Base-by-base conservation (phyloP, 2,113 vertebrate genomes). In the Anser cygnoides region DNA sequence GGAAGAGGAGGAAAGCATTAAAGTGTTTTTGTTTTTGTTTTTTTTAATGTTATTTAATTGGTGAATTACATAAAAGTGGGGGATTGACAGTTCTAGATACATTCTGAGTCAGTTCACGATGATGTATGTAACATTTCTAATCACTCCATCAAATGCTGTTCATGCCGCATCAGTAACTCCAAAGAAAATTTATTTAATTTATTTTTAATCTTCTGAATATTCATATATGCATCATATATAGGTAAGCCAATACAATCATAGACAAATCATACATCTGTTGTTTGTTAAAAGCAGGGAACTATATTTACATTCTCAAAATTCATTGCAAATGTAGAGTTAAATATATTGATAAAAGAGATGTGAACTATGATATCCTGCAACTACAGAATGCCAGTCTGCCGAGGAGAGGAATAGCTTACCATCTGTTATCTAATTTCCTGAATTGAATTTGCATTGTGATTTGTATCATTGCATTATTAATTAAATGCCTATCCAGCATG, bases 351-450 rank as follows among this genome's bases (percentile, higher is more conserved):
- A 96, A 92, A 22, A 79, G 39, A 57, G 26, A 93, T 58, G 50
- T 88, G 73, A 95, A 95, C 49, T 84, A 72, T 67, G 82, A 82
- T 55, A 63, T 96, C 89, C 91, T 79, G 89, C 86, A 92, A 87
- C 49, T 86, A 84, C 21, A 85, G 76, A 82, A 90, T 52, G 63
- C 28, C 35, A 66, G 41, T 89, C 62, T 93, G 57, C 17, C 35
- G 21, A 88, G 21, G 43, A 39, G 91, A 39, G 17, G 72, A 65
- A 63, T n/a, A 92, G 55, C 89, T 97, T 95, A 37, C 82, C 72
- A 95, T 94, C 91, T 95, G 88, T 71, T 72, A 93, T 80, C 58
- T 93, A 87, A 89, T 88, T 97, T 96, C 55, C 46, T 86, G 91
- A 91, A 95, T 93, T 94, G 37, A 83, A 77, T 95, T 95, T 96